Conservation (phyloP, 2,888 invertebrate genomes). For the Belgica antarctica region DNA sequence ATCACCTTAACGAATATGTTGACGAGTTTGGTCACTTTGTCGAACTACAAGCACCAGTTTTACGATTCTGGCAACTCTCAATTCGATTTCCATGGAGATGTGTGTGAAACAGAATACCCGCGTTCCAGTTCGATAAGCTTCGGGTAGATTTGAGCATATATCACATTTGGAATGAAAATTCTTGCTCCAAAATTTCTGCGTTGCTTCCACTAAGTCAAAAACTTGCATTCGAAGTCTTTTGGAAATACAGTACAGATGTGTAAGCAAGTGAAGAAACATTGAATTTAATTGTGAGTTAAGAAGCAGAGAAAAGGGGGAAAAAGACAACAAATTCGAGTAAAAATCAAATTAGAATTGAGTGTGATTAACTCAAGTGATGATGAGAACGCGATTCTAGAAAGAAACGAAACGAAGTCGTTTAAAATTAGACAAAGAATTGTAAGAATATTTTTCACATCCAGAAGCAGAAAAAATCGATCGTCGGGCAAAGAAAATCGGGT, state of each 20-base stretch:
- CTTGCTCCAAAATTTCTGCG: neutral
- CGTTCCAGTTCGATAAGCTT: constrained; percentile 28
- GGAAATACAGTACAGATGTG: constrained; percentile 26
- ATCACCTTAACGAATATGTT: too few relatives aligned
- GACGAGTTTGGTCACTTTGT: too few relatives aligned
- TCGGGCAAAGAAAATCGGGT: neutral
- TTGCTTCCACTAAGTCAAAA: neutral
- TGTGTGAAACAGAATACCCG: neutral
- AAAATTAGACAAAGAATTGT: constrained; percentile 30
- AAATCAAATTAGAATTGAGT: constrained; percentile 16
- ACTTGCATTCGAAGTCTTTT: constrained; percentile 17
- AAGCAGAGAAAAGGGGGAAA: constrained; percentile 12
- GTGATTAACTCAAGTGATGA: neutral
- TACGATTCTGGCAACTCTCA: neutral
- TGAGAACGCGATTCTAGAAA: neutral
- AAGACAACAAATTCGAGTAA: constrained; percentile 1
- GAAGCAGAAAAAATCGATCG: constrained; percentile 9
- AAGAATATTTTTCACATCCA: neutral
- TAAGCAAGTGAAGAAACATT: constrained; percentile 4
- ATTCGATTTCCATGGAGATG: neutral
- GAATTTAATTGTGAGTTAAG: constrained; percentile 30
- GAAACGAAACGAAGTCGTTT: constrained; percentile 15
- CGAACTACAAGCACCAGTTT: neutral
- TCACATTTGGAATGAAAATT: constrained; percentile 17
- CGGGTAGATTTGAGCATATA: constrained; percentile 3